Base-by-base conservation (phyloP, 2,113 vertebrate genomes). In the Coregonus clupeaformis region DNA sequence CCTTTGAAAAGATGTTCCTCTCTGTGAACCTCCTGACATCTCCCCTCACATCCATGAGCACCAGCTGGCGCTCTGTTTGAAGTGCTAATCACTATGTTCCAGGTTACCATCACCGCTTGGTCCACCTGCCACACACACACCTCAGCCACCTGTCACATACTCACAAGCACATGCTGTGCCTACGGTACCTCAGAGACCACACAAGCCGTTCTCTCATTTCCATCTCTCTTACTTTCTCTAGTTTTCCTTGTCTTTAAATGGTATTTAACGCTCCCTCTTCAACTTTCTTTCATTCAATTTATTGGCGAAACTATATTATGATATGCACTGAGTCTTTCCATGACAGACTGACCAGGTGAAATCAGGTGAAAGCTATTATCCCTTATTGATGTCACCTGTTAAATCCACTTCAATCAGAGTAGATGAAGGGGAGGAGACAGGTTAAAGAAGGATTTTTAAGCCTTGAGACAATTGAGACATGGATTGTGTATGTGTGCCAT, bases 11-110 rank as follows among this genome's bases (percentile, higher is more conserved):
- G 57, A 13, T 69, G 49, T 68, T n/a, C 16, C 59, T 14, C 59
- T 68, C 42, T 47, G 25, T 27, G 36, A 42, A 42, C 22, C 24
- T 14, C 27, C 57, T 45, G 6, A 14, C 22, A 59, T 68, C 62
- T 20, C 32, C 5, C 60, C 76, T 69, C 47, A 36, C 71, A 42
- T 59, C 59, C 71, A 24, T 7, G 65, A 13, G 67, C 25, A 57
- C 73, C 71, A 78, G 57, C 70, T 80, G 74, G 30, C 45, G 25
- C 75, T 20, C 52, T 64, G 64, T 69, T 84, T 73, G 24, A 68
- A 75, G 71, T 36, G 69, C 57, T 74, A 69, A 79, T 77, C 36
- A 74, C 13, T 45, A 11, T 76, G 66, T 24, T 12, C 9, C 32
- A 3, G 4, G 59, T 9, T 70, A 20, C 49, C 49, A 67, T 2